Percentiles rank a stretch among this genome's conserved stretches.
Conservation (phyloP, 2,113 vertebrate species). For the Atrichornis clamosus region DNA sequence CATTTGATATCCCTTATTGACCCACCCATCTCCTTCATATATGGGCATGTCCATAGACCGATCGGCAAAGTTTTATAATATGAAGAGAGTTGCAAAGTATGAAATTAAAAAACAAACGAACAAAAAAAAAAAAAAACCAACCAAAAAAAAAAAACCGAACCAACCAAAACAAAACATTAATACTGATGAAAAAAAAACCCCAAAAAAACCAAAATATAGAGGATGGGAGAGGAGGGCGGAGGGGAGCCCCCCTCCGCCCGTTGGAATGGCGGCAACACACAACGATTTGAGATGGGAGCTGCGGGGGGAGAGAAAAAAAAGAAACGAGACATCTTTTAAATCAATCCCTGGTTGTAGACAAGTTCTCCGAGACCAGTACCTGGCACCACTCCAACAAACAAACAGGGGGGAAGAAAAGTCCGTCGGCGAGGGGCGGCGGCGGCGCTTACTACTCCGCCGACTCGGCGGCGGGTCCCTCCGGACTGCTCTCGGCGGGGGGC, state of each 20-base stretch:
- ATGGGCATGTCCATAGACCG: constrained; percentile 84
- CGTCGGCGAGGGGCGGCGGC: constrained; percentile 51
- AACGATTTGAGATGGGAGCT: constrained; percentile 85
- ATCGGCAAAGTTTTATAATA: constrained; percentile 82
- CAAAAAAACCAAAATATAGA: constrained; percentile 45
- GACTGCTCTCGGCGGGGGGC: constrained; percentile 78
- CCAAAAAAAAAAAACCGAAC: constrained; percentile 62
- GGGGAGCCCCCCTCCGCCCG: constrained; percentile 76
- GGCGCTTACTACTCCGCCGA: constrained; percentile 76
- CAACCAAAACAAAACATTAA: constrained; percentile 78
- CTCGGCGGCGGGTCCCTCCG: constrained; percentile 75
- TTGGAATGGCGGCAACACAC: constrained; percentile 84
- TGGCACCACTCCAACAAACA: constrained; percentile 90
- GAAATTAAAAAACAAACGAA: constrained; percentile 66
- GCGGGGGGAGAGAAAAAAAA: constrained; percentile 62
- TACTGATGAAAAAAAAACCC: constrained; percentile 85
- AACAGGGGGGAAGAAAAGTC: constrained; percentile 80
- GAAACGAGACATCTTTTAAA: constrained; percentile 81
- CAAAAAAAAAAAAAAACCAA: not conserved
- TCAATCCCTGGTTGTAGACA: constrained; percentile 94
- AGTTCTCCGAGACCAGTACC: constrained; percentile 90
- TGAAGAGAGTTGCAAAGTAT: constrained; percentile 81
- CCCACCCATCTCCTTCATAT: constrained; percentile 87
- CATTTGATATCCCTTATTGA: constrained; percentile 80
- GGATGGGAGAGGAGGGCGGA: constrained; percentile 61